Evolutionary conservation across 2,888 invertebrate species (phyloP).

Genomic region (Pseudolycoriella hygida): DNA sequence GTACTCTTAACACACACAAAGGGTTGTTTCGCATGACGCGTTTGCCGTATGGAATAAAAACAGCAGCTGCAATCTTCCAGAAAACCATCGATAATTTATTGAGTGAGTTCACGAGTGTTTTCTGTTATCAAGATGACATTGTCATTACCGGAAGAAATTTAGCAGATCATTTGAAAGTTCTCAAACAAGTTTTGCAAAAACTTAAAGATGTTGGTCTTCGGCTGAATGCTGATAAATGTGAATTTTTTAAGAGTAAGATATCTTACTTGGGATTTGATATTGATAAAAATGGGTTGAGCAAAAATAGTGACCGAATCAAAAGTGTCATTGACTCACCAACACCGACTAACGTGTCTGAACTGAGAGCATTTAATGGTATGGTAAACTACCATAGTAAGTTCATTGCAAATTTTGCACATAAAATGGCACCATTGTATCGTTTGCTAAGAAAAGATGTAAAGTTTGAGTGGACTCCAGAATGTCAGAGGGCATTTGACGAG

Average conservation of each 20-base stretch:
- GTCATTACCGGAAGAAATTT: slow-evolving; percentile 14
- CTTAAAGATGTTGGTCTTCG: slow-evolving; percentile 13
- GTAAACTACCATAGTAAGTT: slow-evolving; percentile 22
- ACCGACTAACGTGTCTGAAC: slow-evolving; percentile 12
- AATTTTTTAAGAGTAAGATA: slow-evolving; percentile 9
- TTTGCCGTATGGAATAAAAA: slow-evolving; percentile 14
- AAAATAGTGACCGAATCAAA: slow-evolving; percentile 12
- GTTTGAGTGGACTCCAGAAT: neutral
- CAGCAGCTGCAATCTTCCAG: slow-evolving; percentile 17
- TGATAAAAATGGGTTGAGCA: slow-evolving; percentile 13
- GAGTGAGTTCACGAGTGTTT: slow-evolving; percentile 15
- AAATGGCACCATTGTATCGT: no score
- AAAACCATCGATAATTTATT: slow-evolving; percentile 15
- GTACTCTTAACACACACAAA: slow-evolving; percentile 16
- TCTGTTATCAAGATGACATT: slow-evolving; percentile 16
- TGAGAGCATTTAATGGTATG: slow-evolving; percentile 17
- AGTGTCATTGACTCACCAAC: slow-evolving; percentile 12
- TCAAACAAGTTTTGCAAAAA: slow-evolving; percentile 14
- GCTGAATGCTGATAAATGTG: slow-evolving; percentile 15
- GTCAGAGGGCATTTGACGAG: slow-evolving; percentile 13
- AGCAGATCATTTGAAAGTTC: slow-evolving; percentile 12
- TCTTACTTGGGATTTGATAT: slow-evolving; percentile 12
- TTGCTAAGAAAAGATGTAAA: no score
- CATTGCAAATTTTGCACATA: slow-evolving; percentile 5
- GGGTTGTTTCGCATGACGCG: slow-evolving; percentile 16